phyloP scores from a whole-genome alignment of 2,888 invertebrate species.

The Cetonia aurata region DNA sequence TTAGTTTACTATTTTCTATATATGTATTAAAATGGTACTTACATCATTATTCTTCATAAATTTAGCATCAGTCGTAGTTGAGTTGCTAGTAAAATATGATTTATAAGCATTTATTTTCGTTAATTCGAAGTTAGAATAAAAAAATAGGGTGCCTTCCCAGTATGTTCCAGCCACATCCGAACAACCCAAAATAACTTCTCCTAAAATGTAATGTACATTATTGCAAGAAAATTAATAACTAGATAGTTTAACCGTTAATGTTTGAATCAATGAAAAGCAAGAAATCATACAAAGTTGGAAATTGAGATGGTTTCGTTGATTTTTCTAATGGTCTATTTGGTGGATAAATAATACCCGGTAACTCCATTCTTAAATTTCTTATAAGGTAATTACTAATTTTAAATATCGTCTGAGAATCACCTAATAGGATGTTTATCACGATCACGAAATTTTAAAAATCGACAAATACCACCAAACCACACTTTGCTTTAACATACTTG shows the following conservation, averaged over 20 bases:
- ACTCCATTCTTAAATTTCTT: constrained; percentile 31
- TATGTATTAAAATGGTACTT: constrained; percentile 49
- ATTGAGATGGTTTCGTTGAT: constrained; percentile 55
- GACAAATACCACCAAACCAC: too few relatives aligned
- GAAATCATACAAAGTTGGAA: constrained; percentile 58
- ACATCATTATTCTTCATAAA: constrained; percentile 60
- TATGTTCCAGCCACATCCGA: constrained; percentile 72
- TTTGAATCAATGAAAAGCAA: constrained; percentile 61
- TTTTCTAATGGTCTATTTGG: constrained; percentile 61
- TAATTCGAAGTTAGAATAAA: constrained; percentile 66
- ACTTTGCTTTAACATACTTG: too few relatives aligned
- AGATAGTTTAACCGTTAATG: constrained; percentile 53
- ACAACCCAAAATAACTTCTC: constrained; percentile 71
- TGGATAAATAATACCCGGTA: constrained; percentile 56
- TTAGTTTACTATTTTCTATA: neutral
- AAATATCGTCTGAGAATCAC: too few relatives aligned
- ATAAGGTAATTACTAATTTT: neutral
- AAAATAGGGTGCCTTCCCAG: constrained; percentile 74
- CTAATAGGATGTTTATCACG: too few relatives aligned
- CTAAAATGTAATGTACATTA: constrained; percentile 52
- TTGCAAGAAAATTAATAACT: neutral
- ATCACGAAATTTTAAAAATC: too few relatives aligned
- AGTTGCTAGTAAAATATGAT: constrained; percentile 65
- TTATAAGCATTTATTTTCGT: constrained; percentile 62
- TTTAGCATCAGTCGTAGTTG: constrained; percentile 65